Conservation (phyloP, 2,888 invertebrate genomes). For the Coenonympha glycerion region DNA sequence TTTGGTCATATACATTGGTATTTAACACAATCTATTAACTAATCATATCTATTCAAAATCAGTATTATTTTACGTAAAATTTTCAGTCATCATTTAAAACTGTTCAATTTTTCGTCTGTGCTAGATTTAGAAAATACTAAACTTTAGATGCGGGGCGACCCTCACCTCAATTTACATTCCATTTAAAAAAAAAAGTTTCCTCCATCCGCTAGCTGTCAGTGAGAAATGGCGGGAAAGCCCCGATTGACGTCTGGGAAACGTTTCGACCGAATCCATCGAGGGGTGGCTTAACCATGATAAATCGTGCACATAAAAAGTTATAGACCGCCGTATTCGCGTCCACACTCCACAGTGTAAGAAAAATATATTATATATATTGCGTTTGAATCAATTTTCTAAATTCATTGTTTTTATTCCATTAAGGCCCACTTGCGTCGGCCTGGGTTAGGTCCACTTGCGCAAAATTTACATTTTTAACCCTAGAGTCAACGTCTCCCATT, state of each 20-base stretch:
- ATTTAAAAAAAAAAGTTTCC: conserved; percentile 35
- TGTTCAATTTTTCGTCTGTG: too few species aligned
- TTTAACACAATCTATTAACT: too few species aligned
- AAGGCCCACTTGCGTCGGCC: too few species aligned
- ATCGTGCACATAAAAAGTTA: neutral
- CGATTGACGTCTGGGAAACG: conserved; percentile 59
- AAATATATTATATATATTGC: neutral
- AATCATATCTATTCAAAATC: too few species aligned
- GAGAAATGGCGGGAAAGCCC: conserved; percentile 53
- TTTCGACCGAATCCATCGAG: conserved; percentile 15
- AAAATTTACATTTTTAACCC: too few species aligned
- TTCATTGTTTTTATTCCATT: too few species aligned
- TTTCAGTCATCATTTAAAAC: too few species aligned
- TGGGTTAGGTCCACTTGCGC: too few species aligned
- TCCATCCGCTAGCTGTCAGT: conserved; percentile 51
- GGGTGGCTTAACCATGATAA: conserved; percentile 24
- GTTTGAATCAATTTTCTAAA: too few species aligned
- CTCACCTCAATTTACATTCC: conserved; percentile 34
- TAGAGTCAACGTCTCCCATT: too few species aligned
- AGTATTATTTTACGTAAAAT: too few species aligned
- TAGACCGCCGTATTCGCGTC: neutral
- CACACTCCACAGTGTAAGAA: neutral
- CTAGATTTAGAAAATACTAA: neutral
- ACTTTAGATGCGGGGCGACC: neutral
- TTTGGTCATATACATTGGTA: too few species aligned